phyloP scores from a whole-genome alignment of 2,797 vertebrate species.

The Enteromius treurensis region DNA sequence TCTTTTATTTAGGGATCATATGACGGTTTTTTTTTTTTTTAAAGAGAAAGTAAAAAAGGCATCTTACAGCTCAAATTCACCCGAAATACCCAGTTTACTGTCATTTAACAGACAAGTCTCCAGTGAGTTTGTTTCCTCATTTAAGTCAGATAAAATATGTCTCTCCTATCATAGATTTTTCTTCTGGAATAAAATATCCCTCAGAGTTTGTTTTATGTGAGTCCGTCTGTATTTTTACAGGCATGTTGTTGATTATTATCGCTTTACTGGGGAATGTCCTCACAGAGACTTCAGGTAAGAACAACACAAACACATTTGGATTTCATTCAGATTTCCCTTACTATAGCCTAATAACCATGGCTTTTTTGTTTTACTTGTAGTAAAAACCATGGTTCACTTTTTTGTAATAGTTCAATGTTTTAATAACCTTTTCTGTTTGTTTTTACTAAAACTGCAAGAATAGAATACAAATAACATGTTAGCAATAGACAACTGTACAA shows the following conservation, averaged over 20 bases:
- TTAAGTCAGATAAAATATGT: neutral
- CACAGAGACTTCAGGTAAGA: conserved; percentile 9
- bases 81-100: neutral
- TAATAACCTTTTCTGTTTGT: neutral
- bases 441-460: neutral
- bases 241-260: neutral
- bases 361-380: too few relatives aligned
- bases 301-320: neutral
- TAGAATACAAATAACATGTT: neutral
- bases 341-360: too few relatives aligned
- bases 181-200: neutral
- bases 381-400: too few relatives aligned
- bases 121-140: neutral
- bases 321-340: too few relatives aligned
- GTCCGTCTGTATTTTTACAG: conserved; percentile 4
- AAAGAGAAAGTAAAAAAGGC: neutral
- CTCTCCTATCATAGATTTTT: conserved; percentile 30
- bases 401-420: neutral
- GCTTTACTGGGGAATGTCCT: neutral
- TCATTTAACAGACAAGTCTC: neutral
- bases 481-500: neutral
- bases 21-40: neutral
- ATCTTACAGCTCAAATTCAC: neutral
- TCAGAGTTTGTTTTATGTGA: neutral
- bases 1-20: neutral